Conservation (phyloP, 2,113 vertebrate species). For the Clupea harengus region DNA sequence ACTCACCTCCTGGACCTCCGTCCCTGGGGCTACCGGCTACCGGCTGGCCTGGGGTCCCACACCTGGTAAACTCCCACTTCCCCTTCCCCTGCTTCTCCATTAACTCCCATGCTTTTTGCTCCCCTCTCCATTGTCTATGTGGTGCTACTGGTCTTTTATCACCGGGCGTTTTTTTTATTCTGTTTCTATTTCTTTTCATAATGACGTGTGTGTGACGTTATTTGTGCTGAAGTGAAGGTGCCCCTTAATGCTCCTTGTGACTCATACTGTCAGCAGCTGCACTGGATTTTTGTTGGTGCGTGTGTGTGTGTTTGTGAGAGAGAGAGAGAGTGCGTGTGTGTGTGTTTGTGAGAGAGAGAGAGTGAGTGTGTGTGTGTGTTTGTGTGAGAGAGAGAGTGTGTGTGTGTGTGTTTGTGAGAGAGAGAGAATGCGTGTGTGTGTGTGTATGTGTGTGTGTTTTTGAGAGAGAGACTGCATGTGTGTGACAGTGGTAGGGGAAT, state of each 20-base stretch:
- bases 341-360: background rate
- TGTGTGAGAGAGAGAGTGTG: too few relatives aligned
- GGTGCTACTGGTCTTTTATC: background rate
- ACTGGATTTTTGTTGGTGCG: slow-evolving; percentile 21
- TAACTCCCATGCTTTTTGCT: background rate
- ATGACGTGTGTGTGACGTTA: slow-evolving; percentile 21
- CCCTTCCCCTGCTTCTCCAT: background rate
- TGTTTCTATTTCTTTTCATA: slow-evolving; percentile 24
- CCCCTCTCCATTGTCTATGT: background rate
- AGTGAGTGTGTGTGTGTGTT: background rate
- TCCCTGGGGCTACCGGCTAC: slow-evolving; percentile 82
- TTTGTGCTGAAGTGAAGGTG: background rate
- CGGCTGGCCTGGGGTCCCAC: slow-evolving; percentile 77
- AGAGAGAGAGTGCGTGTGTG: background rate
- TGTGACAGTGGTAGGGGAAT: background rate
- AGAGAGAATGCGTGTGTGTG: background rate
- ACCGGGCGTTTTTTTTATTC: slow-evolving; percentile 21
- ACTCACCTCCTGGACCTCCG: slow-evolving; percentile 78
- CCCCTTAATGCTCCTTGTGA: slow-evolving; percentile 16
- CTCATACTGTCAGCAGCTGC: slow-evolving; percentile 11
- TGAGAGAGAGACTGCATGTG: background rate
- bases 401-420: too few relatives aligned
- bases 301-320: slow-evolving; percentile 13
- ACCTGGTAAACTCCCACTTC: background rate
- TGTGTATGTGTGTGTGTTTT: background rate